Evolutionary conservation across 2,113 vertebrate genomes (phyloP).

Genomic region (Mustelus asterias): DNA sequence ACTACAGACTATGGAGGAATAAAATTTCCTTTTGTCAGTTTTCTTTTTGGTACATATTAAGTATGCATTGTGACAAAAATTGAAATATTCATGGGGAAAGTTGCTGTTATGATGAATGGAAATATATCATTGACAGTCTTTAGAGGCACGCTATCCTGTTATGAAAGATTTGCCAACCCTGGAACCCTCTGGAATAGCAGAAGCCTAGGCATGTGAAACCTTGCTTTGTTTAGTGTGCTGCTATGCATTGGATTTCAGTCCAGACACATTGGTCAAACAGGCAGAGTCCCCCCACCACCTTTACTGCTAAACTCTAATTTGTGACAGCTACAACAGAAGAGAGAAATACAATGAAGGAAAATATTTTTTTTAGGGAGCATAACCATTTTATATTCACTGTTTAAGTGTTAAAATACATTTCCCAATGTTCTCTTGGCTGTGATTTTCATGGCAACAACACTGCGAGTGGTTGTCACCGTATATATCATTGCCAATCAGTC

Average conservation of each 20-base stretch:
- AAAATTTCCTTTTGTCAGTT: not conserved
- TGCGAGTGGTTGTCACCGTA: not conserved
- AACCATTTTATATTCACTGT: not conserved
- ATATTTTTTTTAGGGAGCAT: not conserved
- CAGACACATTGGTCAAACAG: not conserved
- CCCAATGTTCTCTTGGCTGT: not conserved
- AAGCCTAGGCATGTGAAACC: not conserved
- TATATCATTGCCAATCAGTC: constrained; percentile 27
- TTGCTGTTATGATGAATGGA: constrained; percentile 29
- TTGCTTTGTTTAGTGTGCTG: not conserved
- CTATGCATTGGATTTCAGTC: not conserved
- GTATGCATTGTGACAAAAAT: constrained; percentile 5
- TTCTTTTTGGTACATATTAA: constrained; percentile 13
- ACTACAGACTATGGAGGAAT: constrained; percentile 9
- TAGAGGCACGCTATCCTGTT: not conserved
- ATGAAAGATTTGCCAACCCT: constrained; percentile 9
- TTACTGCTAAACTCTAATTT: not conserved
- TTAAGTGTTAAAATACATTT: constrained; percentile 11
- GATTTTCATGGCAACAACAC: constrained; percentile 29
- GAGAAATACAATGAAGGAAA: not conserved
- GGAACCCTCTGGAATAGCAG: constrained; percentile 1
- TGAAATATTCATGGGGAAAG: constrained; percentile 17
- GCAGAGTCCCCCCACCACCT: not conserved
- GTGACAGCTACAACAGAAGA: not conserved
- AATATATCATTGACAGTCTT: constrained; percentile 24